These are phyloP conservation scores for Silurus aristotelis DNA, from an alignment of 2,797 vertebrate genomes.

Conservation along the genomic window DNA sequence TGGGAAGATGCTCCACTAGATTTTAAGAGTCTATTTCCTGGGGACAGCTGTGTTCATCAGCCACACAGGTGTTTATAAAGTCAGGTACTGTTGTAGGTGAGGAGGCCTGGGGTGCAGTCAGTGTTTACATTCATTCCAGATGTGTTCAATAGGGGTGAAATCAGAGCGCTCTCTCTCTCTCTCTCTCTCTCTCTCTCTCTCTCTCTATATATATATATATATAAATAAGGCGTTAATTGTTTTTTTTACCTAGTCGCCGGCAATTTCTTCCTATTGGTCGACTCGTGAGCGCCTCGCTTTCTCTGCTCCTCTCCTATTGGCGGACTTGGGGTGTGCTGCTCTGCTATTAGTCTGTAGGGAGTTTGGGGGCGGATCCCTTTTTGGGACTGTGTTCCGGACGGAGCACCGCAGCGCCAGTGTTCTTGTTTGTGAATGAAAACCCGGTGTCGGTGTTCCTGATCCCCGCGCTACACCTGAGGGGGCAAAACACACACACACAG, in stretches of 20 bases:
- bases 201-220: background rate
- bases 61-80: background rate
- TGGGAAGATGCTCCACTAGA: too few species aligned
- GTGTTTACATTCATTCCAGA: too few species aligned
- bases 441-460: conserved; percentile 55
- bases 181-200: background rate
- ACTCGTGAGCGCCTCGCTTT: conserved; percentile 61
- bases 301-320: conserved; percentile 68
- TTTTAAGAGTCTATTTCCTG: too few species aligned
- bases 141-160: too few species aligned
- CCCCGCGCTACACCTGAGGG: conserved; percentile 44
- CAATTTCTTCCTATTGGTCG: conserved; percentile 61
- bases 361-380: conserved; percentile 58
- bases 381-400: conserved; percentile 66
- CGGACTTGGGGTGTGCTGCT: conserved; percentile 38
- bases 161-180: too few species aligned
- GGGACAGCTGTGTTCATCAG: too few species aligned
- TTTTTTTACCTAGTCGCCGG: background rate
- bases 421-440: conserved; percentile 74
- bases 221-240: too few species aligned
- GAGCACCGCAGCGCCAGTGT: conserved; percentile 61
- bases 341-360: conserved; percentile 68
- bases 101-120: too few species aligned
- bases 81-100: too few species aligned
- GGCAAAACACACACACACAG: conserved; percentile 14